Evolutionary conservation across 2,888 invertebrate genomes (phyloP), one percentile per base, ranked within the genome.

Genomic region (Chrysolina haemoptera): DNA sequence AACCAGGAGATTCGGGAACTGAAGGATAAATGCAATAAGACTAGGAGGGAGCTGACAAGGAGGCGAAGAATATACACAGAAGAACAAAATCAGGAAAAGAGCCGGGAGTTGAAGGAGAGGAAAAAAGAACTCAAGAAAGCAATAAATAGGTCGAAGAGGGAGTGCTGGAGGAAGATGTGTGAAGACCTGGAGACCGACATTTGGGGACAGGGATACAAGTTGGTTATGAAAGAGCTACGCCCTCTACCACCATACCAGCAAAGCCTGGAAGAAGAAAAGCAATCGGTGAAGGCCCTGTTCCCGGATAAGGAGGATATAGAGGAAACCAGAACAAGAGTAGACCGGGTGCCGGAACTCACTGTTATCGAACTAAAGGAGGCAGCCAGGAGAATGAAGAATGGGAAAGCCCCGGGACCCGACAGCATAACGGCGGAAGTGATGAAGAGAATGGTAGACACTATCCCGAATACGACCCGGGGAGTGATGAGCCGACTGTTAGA

Each of bases 371-470:
- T 70, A 41, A 65, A 70, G 62, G 35, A 73, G 67, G 69, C 62
- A 65, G 67, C 70, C 22, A 43, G 43, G 43, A 67, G 67, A 62
- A 69, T 53, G 1, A n/a, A 68, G 18, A 68, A n/a, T 9, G 16
- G 22, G 5, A 65, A 59, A 43, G 20, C 50, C 8, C 64, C 64
- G 1, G 70, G 70, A 1, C 64, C 46, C 4, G 66, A 71, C 14
- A 35, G 48, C 8, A 27, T 53, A 53, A 14, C 43, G 11, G 3
- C 55, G 11, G 66, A 66, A 27, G 22, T 12, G 18, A 18, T 41
- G 18, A 69, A 43, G n/a, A 12, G 1, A 0, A 0, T 46, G 16
- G 27, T 46, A 0, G 35, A 70, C 14, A 18, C 40, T 18, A 27
- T 20, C n/a, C 11, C 16, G 11, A 43, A 20, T 35, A 5, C 10